phyloP scores from a whole-genome alignment of 2,888 invertebrate species.

The Meandrusa payeni region DNA sequence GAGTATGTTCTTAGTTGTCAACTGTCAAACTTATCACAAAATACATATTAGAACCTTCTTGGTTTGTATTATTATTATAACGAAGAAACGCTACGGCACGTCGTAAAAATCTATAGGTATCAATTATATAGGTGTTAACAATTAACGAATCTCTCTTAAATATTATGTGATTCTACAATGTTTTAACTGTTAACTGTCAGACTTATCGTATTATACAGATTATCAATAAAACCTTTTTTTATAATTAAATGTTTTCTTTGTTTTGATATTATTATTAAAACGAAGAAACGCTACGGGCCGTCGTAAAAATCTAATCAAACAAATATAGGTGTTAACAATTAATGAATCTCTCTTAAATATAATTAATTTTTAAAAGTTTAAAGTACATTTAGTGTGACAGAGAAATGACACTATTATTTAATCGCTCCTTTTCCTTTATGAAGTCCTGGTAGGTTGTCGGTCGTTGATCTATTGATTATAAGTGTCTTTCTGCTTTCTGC shows the following conservation, averaged over 20 bases:
- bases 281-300: conserved; percentile 27
- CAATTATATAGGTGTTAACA: background rate
- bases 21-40: background rate
- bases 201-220: no score
- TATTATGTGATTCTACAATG: background rate
- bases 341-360: conserved; percentile 12
- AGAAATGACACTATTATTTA: background rate
- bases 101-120: background rate
- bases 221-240: no score
- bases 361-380: background rate
- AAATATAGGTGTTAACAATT: background rate
- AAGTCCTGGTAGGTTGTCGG: conserved; percentile 2
- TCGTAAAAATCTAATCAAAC: no score
- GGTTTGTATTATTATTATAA: no score
- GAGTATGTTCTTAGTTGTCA: conserved; percentile 3
- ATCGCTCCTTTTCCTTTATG: conserved; percentile 1
- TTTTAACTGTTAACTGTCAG: no score
- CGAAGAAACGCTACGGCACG: conserved; percentile 2
- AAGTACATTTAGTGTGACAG: background rate
- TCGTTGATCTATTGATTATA: conserved; percentile 35
- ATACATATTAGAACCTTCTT: background rate
- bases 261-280: conserved; percentile 7
- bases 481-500: conserved; percentile 79
- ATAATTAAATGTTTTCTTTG: background rate
- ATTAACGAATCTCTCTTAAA: no score